A percentile compares a stretch with the other conserved stretches of the same genome.
Conservation (phyloP, 2,888 invertebrate genomes). For the Lithosia quadra region DNA sequence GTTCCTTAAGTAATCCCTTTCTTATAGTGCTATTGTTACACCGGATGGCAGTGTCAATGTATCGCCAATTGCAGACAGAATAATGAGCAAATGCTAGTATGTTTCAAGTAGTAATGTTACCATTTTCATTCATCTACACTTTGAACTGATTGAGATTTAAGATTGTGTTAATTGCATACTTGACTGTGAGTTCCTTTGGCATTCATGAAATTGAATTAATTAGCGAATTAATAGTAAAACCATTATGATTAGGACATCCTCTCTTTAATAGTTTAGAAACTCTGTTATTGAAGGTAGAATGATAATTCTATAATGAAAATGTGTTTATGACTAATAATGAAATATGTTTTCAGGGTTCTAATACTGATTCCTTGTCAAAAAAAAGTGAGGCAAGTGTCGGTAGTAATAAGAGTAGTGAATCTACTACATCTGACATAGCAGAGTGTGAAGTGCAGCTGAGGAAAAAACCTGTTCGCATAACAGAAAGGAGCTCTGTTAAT, state of each 20-base stretch:
- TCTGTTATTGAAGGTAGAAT: background rate
- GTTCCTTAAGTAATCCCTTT: no score
- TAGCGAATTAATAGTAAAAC: background rate
- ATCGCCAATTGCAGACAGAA: background rate
- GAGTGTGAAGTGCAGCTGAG: constrained; percentile 79
- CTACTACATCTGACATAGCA: constrained; percentile 64
- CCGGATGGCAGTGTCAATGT: no score
- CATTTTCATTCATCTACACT: background rate
- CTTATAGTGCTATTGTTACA: no score
- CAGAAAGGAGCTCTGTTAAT: constrained; percentile 84
- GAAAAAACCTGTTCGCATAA: constrained; percentile 70
- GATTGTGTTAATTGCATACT: background rate
- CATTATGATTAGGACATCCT: background rate
- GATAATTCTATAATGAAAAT: constrained; percentile 6
- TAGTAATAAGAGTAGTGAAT: constrained; percentile 74
- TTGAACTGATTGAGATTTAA: background rate
- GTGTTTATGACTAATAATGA: no score
- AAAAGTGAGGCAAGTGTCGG: constrained; percentile 73
- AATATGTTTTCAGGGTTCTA: constrained; percentile 65
- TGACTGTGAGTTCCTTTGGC: constrained; percentile 1
- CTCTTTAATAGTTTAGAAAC: background rate
- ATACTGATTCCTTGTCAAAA: constrained; percentile 76
- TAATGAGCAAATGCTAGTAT: background rate
- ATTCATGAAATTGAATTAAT: background rate
- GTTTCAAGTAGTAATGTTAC: background rate